These are phyloP conservation scores for Lagria hirta DNA, from an alignment of 2,888 invertebrate genomes.

Conservation along the genomic window DNA sequence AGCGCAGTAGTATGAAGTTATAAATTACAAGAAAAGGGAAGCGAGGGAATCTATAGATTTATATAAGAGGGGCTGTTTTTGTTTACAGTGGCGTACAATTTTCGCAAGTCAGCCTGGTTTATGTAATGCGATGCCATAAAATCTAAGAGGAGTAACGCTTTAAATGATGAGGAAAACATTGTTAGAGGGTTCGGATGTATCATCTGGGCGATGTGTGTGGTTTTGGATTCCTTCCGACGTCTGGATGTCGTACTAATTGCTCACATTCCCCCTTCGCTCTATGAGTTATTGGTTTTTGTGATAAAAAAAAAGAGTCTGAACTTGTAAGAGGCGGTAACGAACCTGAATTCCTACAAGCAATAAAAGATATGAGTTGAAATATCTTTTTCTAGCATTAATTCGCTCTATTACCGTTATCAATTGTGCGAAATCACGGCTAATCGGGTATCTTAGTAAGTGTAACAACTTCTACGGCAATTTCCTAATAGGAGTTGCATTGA, in stretches of 20 bases:
- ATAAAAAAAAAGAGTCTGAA: too few species aligned
- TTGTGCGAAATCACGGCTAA: too few species aligned
- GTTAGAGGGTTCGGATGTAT: slow-evolving; percentile 26
- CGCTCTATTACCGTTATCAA: too few species aligned
- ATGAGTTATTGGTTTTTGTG: too few species aligned
- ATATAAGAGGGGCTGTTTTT: slow-evolving; percentile 45
- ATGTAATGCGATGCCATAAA: slow-evolving; percentile 24
- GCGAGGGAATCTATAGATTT: slow-evolving; percentile 42
- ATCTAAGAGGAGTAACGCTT: slow-evolving; percentile 31
- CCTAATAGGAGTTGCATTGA: too few species aligned
- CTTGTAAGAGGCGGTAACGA: too few species aligned
- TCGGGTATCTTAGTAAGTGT: too few species aligned
- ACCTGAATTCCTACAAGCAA: too few species aligned
- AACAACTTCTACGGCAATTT: too few species aligned
- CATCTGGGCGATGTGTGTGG: slow-evolving; percentile 48
- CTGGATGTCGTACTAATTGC: slow-evolving; percentile 52
- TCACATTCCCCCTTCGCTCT: slow-evolving; percentile 43
- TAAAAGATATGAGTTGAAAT: too few species aligned
- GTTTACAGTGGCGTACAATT: slow-evolving; percentile 43
- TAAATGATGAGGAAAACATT: slow-evolving; percentile 37
- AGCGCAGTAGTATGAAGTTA: slow-evolving; percentile 48
- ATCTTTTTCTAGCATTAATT: too few species aligned
- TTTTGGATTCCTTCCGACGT: slow-evolving; percentile 44
- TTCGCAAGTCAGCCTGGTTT: slow-evolving; percentile 40
- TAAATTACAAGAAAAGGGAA: slow-evolving; percentile 44